These are phyloP conservation scores for Spialia ferax DNA, from an alignment of 2,888 invertebrate genomes.

Conservation along the genomic window DNA sequence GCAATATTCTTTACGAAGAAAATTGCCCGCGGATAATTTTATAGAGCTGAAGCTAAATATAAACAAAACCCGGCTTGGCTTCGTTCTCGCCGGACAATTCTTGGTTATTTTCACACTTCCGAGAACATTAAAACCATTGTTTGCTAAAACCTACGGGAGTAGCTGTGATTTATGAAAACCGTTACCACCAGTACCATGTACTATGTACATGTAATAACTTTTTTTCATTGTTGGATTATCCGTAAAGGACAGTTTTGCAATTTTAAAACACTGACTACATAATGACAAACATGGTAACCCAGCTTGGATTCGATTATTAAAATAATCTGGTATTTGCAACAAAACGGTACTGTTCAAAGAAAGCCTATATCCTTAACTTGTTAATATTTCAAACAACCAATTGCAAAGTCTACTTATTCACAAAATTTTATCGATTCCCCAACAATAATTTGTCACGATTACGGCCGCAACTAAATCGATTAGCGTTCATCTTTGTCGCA, in stretches of 20 bases:
- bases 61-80: constrained; percentile 41
- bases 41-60: constrained; percentile 39
- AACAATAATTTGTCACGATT: constrained; percentile 59
- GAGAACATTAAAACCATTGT: constrained; percentile 37
- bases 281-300: constrained; percentile 1
- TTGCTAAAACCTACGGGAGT: constrained; percentile 37
- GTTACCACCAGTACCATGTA: constrained; percentile 15
- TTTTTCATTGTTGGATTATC: not conserved
- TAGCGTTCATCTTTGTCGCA: constrained; percentile 42
- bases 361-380: constrained; percentile 60
- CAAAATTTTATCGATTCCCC: constrained; percentile 56
- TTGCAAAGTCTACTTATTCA: constrained; percentile 52
- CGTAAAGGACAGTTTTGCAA: not conserved
- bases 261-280: not conserved
- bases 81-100: constrained; percentile 34
- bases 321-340: not conserved
- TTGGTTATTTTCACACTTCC: constrained; percentile 40
- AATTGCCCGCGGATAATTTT: constrained; percentile 36
- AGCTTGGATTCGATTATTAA: not conserved
- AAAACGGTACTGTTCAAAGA: constrained; percentile 15
- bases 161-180: constrained; percentile 32
- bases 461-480: constrained; percentile 55
- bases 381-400: constrained; percentile 60
- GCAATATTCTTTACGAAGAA: constrained; percentile 31
- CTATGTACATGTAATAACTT: not conserved